These are phyloP conservation scores for Cryptophagus acutangulus DNA, from an alignment of 2,888 invertebrate genomes.

Conservation along the genomic window DNA sequence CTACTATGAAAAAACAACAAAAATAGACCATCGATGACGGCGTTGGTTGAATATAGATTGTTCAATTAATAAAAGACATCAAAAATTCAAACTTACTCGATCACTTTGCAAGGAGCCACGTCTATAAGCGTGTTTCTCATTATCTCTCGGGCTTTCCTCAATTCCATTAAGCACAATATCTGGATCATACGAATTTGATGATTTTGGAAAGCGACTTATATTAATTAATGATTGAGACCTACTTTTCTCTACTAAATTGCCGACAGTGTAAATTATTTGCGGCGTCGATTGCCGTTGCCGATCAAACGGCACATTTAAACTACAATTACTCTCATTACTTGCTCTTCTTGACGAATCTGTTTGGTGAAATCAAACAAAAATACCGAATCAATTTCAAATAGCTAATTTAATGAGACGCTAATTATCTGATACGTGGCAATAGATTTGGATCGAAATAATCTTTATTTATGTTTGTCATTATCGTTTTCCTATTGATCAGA, in stretches of 20 bases:
- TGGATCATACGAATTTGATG: slow-evolving; percentile 26
- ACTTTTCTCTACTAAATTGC: slow-evolving; percentile 20
- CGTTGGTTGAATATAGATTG: too few species aligned
- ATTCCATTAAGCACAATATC: slow-evolving; percentile 38
- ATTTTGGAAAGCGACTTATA: slow-evolving; percentile 28
- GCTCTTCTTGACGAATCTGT: slow-evolving; percentile 41
- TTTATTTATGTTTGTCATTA: too few species aligned
- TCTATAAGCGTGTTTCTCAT: slow-evolving; percentile 23
- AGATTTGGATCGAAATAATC: slow-evolving; percentile 16
- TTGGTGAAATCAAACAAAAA: too few species aligned
- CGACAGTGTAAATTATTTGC: slow-evolving; percentile 26
- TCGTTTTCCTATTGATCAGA: too few species aligned
- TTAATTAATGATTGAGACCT: slow-evolving; percentile 40
- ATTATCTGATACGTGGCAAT: slow-evolving; percentile 16
- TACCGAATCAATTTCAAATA: slow-evolving; percentile 6
- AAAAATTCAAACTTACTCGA: slow-evolving; percentile 31
- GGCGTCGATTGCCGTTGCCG: slow-evolving; percentile 25
- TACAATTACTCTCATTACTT: slow-evolving; percentile 41
- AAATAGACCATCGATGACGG: too few species aligned
- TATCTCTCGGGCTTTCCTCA: slow-evolving; percentile 37
- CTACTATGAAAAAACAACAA: too few species aligned
- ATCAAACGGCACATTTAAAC: slow-evolving; percentile 38
- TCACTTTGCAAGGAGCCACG: slow-evolving; percentile 40
- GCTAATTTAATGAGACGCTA: neutral
- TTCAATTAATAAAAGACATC: too few species aligned